Conservation (phyloP, 1,140 invertebrate species). For the Hyles vespertilio region DNA sequence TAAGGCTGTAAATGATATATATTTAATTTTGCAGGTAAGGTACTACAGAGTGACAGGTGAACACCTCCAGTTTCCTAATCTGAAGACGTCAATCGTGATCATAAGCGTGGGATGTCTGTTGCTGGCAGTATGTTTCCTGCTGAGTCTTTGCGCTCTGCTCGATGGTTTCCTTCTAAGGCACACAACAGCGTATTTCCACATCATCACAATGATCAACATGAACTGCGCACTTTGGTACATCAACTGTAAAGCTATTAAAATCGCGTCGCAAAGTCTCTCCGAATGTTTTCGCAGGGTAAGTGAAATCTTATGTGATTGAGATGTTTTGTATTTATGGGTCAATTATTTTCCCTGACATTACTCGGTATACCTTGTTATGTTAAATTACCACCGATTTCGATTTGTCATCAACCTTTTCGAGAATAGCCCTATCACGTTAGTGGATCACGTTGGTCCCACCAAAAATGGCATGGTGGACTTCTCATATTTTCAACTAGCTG, state of each 20-base stretch:
- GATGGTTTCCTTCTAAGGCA: constrained; percentile 79
- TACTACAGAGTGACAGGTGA: constrained; percentile 76
- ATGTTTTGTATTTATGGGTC: not conserved
- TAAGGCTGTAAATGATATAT: no score
- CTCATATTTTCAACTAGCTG: no score
- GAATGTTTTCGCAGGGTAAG: constrained; percentile 69
- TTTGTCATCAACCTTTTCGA: no score
- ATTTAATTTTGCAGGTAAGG: constrained; percentile 54
- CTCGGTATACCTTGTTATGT: not conserved
- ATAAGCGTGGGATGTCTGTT: constrained; percentile 78
- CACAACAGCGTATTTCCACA: constrained; percentile 78
- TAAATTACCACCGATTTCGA: no score
- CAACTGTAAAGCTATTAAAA: constrained; percentile 78
- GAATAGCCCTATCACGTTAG: no score
- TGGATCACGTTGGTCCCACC: no score
- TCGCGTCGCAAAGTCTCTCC: constrained; percentile 74
- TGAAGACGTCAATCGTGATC: constrained; percentile 76
- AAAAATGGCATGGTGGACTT: no score
- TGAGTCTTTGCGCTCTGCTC: constrained; percentile 75
- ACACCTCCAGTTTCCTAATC: constrained; percentile 76
- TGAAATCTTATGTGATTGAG: not conserved
- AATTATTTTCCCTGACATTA: not conserved
- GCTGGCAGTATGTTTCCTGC: constrained; percentile 75
- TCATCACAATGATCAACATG: constrained; percentile 81
- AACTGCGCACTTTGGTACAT: constrained; percentile 81